Evolutionary conservation across 2,113 vertebrate species (phyloP).

Genomic region (Crotalus tigris): DNA sequence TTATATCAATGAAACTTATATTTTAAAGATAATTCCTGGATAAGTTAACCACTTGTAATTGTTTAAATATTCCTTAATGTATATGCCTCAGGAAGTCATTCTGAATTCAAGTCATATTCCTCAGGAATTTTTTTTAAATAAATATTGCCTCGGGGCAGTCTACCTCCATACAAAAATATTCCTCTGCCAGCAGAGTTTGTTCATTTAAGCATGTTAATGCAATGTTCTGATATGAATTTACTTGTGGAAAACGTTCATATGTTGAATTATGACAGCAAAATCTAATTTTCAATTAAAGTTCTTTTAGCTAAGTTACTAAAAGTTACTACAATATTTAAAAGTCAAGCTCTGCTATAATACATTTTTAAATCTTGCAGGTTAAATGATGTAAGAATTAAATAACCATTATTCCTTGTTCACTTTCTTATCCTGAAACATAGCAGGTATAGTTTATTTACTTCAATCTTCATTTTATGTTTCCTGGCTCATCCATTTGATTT

Average conservation of each 20-base stretch:
- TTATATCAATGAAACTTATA: neutral
- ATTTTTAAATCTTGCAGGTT: neutral
- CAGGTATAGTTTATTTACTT: neutral
- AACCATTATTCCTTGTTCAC: neutral
- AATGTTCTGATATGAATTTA: neutral
- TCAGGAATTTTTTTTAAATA: neutral
- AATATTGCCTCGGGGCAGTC: neutral
- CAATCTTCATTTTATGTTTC: constrained; percentile 7
- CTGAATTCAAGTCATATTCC: neutral
- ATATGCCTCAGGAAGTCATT: neutral
- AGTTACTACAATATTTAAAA: neutral
- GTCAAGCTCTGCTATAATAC: neutral
- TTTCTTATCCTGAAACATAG: constrained; percentile 5
- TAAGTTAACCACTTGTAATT: neutral
- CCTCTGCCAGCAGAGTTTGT: neutral
- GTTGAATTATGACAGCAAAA: accelerated
- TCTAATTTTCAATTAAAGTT: neutral
- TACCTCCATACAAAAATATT: neutral
- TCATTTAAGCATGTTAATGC: constrained; percentile 13
- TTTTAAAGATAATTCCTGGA: neutral
- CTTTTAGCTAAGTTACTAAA: neutral
- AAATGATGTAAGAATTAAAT: neutral
- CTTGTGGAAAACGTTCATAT: neutral
- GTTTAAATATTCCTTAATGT: neutral
- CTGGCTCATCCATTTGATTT: neutral